Conservation (phyloP, 2,888 invertebrate species). For the Heliconius cydno region DNA sequence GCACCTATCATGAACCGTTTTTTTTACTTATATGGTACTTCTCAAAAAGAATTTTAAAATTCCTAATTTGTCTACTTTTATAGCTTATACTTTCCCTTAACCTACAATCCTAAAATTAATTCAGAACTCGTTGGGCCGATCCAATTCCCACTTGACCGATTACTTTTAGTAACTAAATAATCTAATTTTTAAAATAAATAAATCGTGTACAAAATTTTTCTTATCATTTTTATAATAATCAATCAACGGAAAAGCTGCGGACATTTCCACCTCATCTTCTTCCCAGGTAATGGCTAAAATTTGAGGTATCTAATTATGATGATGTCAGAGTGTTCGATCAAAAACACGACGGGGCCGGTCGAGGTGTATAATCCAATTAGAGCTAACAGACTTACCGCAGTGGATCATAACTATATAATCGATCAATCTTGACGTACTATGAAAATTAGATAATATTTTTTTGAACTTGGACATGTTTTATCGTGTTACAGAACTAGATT, state of each 20-base stretch:
- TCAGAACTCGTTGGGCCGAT: too few relatives aligned
- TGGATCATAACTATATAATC: not conserved
- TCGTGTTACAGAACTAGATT: too few relatives aligned
- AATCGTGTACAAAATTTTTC: not conserved
- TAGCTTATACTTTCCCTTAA: too few relatives aligned
- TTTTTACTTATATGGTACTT: too few relatives aligned
- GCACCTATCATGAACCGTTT: too few relatives aligned
- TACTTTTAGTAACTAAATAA: too few relatives aligned
- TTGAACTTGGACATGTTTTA: not conserved
- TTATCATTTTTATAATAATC: not conserved
- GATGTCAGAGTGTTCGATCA: slow-evolving; percentile 14
- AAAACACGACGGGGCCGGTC: slow-evolving; percentile 7
- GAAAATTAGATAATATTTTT: not conserved
- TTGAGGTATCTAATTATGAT: not conserved
- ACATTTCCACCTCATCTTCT: slow-evolving; percentile 8
- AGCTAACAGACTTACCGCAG: not conserved
- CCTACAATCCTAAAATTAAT: too few relatives aligned
- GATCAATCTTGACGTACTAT: not conserved
- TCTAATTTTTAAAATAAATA: not conserved
- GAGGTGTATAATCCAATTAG: slow-evolving; percentile 12
- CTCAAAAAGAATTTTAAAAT: too few relatives aligned
- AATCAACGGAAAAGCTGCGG: not conserved
- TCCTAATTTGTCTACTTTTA: too few relatives aligned
- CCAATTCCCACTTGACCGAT: too few relatives aligned
- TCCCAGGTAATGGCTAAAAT: not conserved